These are phyloP conservation scores for Poeciliopsis paucimaculata DNA, from an alignment of 2,797 vertebrate genomes.

Conservation along the genomic window DNA sequence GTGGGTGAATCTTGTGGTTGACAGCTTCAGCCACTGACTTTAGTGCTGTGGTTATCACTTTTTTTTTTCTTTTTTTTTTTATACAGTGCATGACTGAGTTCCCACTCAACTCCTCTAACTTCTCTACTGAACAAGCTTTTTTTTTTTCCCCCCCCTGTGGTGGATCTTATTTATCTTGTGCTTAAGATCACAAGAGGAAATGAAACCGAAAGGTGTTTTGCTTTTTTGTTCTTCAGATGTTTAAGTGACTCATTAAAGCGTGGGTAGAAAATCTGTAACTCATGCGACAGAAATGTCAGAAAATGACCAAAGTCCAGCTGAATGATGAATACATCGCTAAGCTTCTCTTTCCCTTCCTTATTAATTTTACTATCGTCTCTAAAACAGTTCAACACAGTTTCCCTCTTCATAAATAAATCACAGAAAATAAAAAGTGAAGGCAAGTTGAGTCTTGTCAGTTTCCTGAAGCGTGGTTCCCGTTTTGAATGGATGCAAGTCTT, in stretches of 20 bases:
- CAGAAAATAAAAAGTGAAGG: neutral
- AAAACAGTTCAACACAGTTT: neutral
- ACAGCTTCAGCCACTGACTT: constrained; percentile 29
- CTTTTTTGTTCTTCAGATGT: neutral
- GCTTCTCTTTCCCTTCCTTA: neutral
- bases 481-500: neutral
- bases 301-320: neutral
- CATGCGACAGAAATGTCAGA: neutral
- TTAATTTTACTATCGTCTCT: neutral
- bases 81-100: neutral
- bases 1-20: constrained; percentile 30
- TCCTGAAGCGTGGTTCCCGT: neutral
- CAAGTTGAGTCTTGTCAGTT: neutral
- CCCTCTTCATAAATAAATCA: neutral
- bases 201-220: constrained; percentile 28
- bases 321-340: neutral
- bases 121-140: neutral
- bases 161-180: neutral
- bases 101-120: neutral
- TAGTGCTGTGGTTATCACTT: constrained; percentile 59
- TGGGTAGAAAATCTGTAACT: neutral
- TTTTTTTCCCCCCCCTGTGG: neutral
- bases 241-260: neutral
- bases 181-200: constrained; percentile 20
- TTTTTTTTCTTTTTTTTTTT: constrained; percentile 14